These are phyloP conservation scores for Craniophora ligustri DNA, from an alignment of 2,888 invertebrate species.

Conservation along the genomic window DNA sequence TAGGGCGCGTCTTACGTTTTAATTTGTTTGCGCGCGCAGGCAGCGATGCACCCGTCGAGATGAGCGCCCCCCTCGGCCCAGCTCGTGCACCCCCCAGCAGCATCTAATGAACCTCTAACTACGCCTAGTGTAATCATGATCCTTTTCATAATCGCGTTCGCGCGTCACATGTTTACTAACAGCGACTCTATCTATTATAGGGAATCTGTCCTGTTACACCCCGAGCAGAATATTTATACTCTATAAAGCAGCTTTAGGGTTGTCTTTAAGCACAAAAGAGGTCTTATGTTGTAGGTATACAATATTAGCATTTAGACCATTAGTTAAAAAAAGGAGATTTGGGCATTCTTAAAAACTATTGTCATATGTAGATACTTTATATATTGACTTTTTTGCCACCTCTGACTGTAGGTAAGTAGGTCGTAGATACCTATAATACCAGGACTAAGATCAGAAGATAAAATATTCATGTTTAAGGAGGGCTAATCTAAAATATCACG, in stretches of 20 bases:
- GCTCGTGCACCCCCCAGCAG: constrained; percentile 54
- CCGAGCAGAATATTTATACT: constrained; percentile 54
- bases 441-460: too few relatives aligned
- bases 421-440: too few relatives aligned
- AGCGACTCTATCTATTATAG: constrained; percentile 50
- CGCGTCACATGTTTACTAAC: constrained; percentile 65
- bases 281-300: constrained; percentile 14
- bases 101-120: constrained; percentile 84
- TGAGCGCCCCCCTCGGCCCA: constrained; percentile 68
- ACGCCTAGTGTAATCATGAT: constrained; percentile 77
- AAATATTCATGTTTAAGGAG: too few relatives aligned
- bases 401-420: too few relatives aligned
- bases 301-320: too few relatives aligned
- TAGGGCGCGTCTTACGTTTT: constrained; percentile 89
- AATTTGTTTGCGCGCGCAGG: constrained; percentile 89
- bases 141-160: constrained; percentile 77
- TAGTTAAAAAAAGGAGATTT: too few relatives aligned
- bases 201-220: constrained; percentile 57
- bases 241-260: constrained; percentile 46
- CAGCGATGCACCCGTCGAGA: constrained; percentile 84
- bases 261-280: constrained; percentile 41
- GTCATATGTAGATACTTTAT: too few relatives aligned
- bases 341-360: too few relatives aligned
- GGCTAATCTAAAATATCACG: too few relatives aligned
- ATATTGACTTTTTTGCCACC: too few relatives aligned